Percentiles rank a stretch among this genome's conserved stretches.
These are phyloP conservation scores for Antheraea yamamai DNA, from an alignment of 2,888 invertebrate genomes.

Conservation along the genomic window DNA sequence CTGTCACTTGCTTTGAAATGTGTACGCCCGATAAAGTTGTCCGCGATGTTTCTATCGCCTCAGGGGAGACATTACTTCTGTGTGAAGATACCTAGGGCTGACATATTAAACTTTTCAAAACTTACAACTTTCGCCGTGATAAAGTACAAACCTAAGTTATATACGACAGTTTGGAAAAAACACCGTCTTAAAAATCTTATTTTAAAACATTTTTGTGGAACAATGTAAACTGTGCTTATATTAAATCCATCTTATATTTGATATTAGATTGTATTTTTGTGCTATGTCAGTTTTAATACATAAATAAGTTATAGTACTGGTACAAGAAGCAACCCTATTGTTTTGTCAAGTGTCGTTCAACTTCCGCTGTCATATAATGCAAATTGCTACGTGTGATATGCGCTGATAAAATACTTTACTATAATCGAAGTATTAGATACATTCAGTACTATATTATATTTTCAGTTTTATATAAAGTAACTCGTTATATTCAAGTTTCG, in stretches of 20 bases:
- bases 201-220: background rate
- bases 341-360: background rate
- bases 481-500: background rate
- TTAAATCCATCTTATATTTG: background rate
- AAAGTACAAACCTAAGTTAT: conserved; percentile 26
- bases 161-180: conserved; percentile 19
- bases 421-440: background rate
- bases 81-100: conserved; percentile 47
- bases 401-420: background rate
- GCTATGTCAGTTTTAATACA: background rate
- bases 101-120: conserved; percentile 38
- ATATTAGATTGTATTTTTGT: background rate
- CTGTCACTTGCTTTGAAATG: conserved; percentile 42
- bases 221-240: background rate
- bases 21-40: conserved; percentile 53
- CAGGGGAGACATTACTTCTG: conserved; percentile 55
- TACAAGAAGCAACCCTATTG: background rate
- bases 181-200: background rate
- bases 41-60: conserved; percentile 48
- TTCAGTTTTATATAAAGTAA: background rate
- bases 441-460: background rate
- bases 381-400: conserved; percentile 3
- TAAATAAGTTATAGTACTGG: background rate
- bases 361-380: conserved; percentile 12
- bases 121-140: conserved; percentile 38